phyloP scores from a whole-genome alignment of 2,797 vertebrate genomes.

The Erethizon dorsatum region DNA sequence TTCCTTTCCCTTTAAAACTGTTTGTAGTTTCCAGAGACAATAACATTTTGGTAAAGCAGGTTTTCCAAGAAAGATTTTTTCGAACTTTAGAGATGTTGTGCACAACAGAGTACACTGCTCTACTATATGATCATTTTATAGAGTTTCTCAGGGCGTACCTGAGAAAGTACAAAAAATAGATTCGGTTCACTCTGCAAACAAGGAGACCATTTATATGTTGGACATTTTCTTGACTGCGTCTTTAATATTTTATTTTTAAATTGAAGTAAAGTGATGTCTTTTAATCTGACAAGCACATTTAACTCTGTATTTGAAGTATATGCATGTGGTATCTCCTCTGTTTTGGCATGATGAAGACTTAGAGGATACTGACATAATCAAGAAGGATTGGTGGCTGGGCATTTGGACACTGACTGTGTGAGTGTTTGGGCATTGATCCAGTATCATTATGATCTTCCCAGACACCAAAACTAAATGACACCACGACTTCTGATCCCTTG shows the following conservation, averaged over 20 bases:
- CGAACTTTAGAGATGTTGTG: not conserved
- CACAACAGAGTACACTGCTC: not conserved
- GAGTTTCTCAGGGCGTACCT: not conserved
- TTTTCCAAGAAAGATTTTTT: not conserved
- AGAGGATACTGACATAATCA: not conserved
- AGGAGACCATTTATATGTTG: not conserved
- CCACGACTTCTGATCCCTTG: not conserved
- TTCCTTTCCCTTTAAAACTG: not conserved
- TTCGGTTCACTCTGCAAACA: not conserved
- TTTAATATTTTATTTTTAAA: conserved; percentile 21
- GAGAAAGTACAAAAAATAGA: not conserved
- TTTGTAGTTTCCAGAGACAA: not conserved
- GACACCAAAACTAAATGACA: conserved; percentile 13
- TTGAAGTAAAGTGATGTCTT: not conserved
- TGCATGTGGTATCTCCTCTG: not conserved
- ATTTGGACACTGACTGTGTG: not conserved
- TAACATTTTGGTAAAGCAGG: not conserved
- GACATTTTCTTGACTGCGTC: not conserved
- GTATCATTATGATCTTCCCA: not conserved
- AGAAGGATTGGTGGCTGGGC: not conserved
- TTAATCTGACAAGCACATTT: not conserved
- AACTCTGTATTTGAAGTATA: not conserved
- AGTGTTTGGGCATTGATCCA: not conserved
- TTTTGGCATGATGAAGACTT: conserved; percentile 31
- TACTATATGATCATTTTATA: not conserved